A percentile compares a stretch with the other conserved stretches of the same genome.
Conservation (phyloP, 1,140 invertebrate species). For the Sitodiplosis mosellana region DNA sequence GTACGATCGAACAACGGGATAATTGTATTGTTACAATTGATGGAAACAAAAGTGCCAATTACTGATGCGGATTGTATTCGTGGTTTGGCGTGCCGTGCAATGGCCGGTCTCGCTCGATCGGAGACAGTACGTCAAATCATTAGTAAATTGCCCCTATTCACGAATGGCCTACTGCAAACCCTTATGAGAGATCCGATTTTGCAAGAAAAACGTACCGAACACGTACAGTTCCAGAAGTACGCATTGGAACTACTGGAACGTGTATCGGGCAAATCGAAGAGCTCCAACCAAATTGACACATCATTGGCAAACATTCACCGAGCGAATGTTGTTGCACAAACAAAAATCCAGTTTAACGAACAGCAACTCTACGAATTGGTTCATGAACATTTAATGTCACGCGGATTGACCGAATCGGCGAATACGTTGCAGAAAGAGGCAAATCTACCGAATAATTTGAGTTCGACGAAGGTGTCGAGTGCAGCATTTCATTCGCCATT, state of each 20-base stretch:
- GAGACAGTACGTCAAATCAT: conserved; percentile 89
- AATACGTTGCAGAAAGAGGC: conserved; percentile 57
- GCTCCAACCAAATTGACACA: conserved; percentile 59
- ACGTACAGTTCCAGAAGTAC: conserved; percentile 91
- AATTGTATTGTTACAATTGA: conserved; percentile 65
- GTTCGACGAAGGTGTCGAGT: conserved; percentile 7
- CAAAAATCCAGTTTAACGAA: conserved; percentile 84
- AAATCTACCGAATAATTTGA: conserved; percentile 30
- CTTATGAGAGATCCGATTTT: conserved; percentile 91
- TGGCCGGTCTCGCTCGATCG: conserved; percentile 79
- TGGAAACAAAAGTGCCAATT: conserved; percentile 84
- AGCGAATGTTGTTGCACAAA: conserved; percentile 91
- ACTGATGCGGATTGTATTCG: conserved; percentile 91
- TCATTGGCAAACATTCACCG: conserved; percentile 72
- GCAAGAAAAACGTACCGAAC: conserved; percentile 88
- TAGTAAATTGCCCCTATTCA: conserved; percentile 87
- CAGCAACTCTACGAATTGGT: conserved; percentile 84
- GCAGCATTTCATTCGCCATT: not conserved
- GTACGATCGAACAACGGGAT: conserved; percentile 90
- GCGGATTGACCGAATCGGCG: conserved; percentile 58
- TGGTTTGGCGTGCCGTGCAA: conserved; percentile 75
- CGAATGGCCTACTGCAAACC: conserved; percentile 75
- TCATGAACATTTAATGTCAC: conserved; percentile 63
- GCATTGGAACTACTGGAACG: conserved; percentile 77
- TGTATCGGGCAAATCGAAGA: conserved; percentile 79